Conservation (phyloP, 2,113 vertebrate genomes). For the Rhineura floridana region DNA sequence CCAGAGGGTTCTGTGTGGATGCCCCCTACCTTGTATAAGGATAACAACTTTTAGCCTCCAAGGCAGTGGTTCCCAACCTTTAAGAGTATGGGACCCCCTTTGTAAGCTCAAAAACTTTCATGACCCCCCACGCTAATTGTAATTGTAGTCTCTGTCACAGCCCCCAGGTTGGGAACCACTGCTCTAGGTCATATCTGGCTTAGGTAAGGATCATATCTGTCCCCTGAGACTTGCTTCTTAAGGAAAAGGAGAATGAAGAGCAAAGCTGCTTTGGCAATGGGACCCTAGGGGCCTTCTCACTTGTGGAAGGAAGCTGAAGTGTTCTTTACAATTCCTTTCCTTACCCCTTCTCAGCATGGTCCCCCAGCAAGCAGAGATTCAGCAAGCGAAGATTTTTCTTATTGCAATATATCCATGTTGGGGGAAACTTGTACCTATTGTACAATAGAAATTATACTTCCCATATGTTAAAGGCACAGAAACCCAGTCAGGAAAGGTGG, state of each 20-base stretch:
- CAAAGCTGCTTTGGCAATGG: background rate
- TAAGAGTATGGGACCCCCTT: no score
- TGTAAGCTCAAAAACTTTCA: no score
- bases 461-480: background rate
- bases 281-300: background rate
- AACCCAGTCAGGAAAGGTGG: no score
- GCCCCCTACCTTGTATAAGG: no score
- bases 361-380: background rate
- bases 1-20: no score
- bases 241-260: background rate
- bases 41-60: no score
- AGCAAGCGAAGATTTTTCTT: background rate
- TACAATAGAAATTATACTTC: background rate
- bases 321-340: background rate
- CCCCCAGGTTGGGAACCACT: no score
- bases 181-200: no score
- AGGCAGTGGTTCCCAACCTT: no score
- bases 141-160: no score
- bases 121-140: no score
- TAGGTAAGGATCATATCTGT: background rate
- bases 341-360: background rate
- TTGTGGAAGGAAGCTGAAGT: background rate
- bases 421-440: background rate
- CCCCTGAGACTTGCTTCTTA: background rate
- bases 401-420: background rate